Conservation (phyloP, 1,140 invertebrate species). For the Bombyx mandarina region DNA sequence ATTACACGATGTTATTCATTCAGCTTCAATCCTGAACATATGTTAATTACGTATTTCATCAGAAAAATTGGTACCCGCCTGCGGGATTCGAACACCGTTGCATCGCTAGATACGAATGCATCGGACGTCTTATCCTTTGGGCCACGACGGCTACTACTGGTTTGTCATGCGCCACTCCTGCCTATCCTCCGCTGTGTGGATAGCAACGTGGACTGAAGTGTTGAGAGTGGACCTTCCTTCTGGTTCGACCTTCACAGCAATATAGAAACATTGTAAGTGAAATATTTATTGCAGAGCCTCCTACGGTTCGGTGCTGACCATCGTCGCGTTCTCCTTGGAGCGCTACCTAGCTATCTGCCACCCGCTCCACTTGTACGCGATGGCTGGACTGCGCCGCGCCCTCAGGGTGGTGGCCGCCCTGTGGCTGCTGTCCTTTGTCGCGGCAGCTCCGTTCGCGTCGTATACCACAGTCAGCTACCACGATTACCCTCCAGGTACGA, state of each 20-base stretch:
- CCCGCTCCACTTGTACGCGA: constrained; percentile 83
- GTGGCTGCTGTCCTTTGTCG: constrained; percentile 83
- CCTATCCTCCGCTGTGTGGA: too few species aligned
- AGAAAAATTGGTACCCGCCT: too few species aligned
- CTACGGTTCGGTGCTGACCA: constrained; percentile 91
- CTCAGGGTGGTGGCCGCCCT: constrained; percentile 84
- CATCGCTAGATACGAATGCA: too few species aligned
- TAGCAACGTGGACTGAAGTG: too few species aligned
- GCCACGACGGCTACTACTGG: too few species aligned
- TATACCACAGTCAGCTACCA: constrained; percentile 80
- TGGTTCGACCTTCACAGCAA: neutral
- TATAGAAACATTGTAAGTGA: constrained; percentile 5
- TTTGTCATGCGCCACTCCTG: too few species aligned
- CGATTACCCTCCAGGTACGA: constrained; percentile 77
- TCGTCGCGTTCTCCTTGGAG: constrained; percentile 89
- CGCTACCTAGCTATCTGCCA: constrained; percentile 94
- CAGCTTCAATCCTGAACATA: too few species aligned
- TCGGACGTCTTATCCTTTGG: too few species aligned
- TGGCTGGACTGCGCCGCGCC: constrained; percentile 85
- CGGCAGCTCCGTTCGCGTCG: constrained; percentile 84
- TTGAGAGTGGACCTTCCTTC: too few species aligned
- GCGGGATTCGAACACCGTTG: too few species aligned
- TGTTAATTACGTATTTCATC: too few species aligned
- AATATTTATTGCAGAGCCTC: constrained; percentile 75
- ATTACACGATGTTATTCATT: too few species aligned